Percentiles rank a stretch among this genome's conserved stretches.
These are phyloP conservation scores for Garra rufa DNA, from an alignment of 2,113 vertebrate genomes.

Conservation along the genomic window DNA sequence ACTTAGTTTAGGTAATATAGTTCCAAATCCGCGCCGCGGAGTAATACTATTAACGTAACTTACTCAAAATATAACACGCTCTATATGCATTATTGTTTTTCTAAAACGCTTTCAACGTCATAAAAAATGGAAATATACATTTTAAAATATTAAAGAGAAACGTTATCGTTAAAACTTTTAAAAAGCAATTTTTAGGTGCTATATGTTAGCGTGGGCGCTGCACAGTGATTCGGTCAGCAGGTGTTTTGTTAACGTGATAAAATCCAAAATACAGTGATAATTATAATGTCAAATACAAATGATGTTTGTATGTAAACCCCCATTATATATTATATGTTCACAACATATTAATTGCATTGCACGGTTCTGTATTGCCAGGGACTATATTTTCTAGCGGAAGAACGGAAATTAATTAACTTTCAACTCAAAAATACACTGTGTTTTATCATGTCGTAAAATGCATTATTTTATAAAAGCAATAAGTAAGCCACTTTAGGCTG, in stretches of 20 bases:
- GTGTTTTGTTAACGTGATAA: background rate
- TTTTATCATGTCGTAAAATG: background rate
- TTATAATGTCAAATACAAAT: background rate
- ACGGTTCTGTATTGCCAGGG: background rate
- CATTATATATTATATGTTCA: no score
- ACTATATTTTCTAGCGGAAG: constrained; percentile 1
- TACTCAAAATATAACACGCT: background rate
- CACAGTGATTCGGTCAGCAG: background rate
- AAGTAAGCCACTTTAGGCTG: background rate
- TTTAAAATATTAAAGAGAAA: background rate
- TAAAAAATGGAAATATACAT: background rate
- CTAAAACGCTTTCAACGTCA: background rate
- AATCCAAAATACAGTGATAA: background rate
- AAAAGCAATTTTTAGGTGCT: background rate
- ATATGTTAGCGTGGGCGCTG: background rate
- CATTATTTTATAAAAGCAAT: background rate
- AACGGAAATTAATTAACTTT: background rate
- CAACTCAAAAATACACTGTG: background rate
- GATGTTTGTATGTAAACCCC: no score
- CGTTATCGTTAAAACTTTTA: no score
- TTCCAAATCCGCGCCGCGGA: background rate
- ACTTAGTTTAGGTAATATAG: background rate
- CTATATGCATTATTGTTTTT: background rate
- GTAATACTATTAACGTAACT: no score
- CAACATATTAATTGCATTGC: background rate